These are phyloP conservation scores for Lanistes nyassanus DNA, from an alignment of 1,140 invertebrate species.

Conservation along the genomic window DNA sequence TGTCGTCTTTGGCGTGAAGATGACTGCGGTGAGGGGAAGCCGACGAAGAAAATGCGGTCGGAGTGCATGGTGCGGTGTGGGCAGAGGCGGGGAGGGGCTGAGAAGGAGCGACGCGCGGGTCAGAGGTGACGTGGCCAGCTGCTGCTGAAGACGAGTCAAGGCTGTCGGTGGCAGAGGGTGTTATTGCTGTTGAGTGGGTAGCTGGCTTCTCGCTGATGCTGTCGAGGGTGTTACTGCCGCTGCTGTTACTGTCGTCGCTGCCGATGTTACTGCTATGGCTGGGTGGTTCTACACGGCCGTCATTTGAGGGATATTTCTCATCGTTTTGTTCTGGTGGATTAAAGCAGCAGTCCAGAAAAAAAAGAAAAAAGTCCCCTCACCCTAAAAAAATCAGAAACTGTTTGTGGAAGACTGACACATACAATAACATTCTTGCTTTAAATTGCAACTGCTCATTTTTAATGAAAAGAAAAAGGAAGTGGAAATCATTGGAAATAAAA, in stretches of 20 bases:
- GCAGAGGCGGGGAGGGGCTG: background rate
- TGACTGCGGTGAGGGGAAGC: background rate
- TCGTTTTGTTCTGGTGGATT: constrained; percentile 3
- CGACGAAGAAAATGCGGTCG: too few species aligned
- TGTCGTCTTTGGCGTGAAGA: too few species aligned
- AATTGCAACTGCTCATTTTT: too few species aligned
- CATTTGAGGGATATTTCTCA: background rate
- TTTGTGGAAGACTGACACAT: too few species aligned
- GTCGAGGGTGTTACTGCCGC: background rate
- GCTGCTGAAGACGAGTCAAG: background rate
- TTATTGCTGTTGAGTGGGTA: background rate
- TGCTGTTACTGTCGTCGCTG: background rate
- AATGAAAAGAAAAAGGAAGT: too few species aligned
- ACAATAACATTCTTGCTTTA: too few species aligned
- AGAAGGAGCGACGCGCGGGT: background rate
- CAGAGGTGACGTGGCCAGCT: background rate
- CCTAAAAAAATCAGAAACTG: too few species aligned
- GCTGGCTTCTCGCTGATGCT: background rate
- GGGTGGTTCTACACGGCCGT: background rate
- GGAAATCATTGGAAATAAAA: too few species aligned
- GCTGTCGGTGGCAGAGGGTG: background rate
- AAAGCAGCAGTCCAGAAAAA: background rate
- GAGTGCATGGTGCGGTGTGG: background rate
- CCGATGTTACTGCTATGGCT: background rate
- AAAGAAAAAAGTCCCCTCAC: background rate